Evolutionary conservation across 2,888 invertebrate genomes (phyloP).

Genomic region (Drosophila quinaria): DNA sequence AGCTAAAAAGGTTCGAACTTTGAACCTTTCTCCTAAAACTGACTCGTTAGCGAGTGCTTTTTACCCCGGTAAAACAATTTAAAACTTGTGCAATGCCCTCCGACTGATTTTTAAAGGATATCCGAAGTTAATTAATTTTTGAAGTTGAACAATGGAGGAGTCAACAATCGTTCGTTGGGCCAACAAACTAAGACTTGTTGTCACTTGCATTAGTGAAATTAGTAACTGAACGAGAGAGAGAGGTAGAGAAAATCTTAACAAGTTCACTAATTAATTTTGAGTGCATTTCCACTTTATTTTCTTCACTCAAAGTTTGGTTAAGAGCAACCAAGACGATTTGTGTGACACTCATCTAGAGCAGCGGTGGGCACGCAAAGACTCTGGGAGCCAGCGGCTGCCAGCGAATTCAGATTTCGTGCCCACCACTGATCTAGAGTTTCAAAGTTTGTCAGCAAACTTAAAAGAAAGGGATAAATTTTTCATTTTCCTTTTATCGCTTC

Average conservation of each 20-base stretch:
- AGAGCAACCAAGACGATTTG: constrained; percentile 9
- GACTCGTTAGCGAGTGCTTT: constrained; percentile 50
- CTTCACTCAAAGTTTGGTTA: constrained; percentile 11
- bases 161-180: constrained; percentile 66
- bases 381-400: too few species aligned
- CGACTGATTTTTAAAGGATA: constrained; percentile 62
- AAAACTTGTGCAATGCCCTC: constrained; percentile 41
- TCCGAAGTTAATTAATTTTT: constrained; percentile 80
- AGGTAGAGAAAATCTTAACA: constrained; percentile 18
- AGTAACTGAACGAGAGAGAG: constrained; percentile 31
- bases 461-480: background rate
- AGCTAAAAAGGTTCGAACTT: constrained; percentile 53
- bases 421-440: background rate
- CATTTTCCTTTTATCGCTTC: background rate
- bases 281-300: constrained; percentile 62
- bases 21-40: constrained; percentile 12
- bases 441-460: background rate
- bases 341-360: background rate
- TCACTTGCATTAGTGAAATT: constrained; percentile 79
- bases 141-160: constrained; percentile 68
- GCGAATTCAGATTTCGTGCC: too few species aligned
- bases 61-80: constrained; percentile 51
- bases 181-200: constrained; percentile 32
- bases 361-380: too few species aligned
- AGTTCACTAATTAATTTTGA: constrained; percentile 74